Evolutionary conservation across 1,140 invertebrate species (phyloP).

Genomic region (Zelostemma sp.): DNA sequence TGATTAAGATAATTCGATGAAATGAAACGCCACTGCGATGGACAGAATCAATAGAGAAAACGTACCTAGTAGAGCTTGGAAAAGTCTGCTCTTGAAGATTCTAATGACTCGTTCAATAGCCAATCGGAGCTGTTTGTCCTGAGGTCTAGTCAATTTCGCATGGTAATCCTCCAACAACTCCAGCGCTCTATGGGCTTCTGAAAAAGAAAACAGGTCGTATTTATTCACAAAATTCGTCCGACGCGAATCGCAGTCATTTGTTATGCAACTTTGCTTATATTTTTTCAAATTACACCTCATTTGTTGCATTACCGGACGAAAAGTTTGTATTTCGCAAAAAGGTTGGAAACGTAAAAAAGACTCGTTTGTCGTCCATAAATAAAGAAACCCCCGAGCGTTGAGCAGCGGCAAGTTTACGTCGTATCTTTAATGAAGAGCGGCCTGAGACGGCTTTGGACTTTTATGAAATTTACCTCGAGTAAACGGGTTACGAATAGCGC

Average conservation of each 20-base stretch:
- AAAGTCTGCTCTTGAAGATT: constrained; percentile 97
- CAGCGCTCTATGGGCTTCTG: constrained; percentile 97
- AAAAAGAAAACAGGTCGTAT: constrained; percentile 50
- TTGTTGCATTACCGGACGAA: too few relatives aligned
- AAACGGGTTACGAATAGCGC: constrained; percentile 46
- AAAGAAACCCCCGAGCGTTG: too few relatives aligned
- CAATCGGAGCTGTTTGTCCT: constrained; percentile 92
- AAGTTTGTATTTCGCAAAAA: too few relatives aligned
- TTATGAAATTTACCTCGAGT: constrained; percentile 58
- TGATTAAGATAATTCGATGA: too few relatives aligned
- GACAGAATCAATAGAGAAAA: constrained; percentile 39
- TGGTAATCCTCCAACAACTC: constrained; percentile 98
- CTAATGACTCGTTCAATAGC: constrained; percentile 97
- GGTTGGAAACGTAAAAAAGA: not conserved
- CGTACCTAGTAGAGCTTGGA: constrained; percentile 97
- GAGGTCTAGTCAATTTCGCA: constrained; percentile 88
- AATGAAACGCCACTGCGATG: too few relatives aligned
- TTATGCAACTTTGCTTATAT: too few relatives aligned
- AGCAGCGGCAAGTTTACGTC: constrained; percentile 2
- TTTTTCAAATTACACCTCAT: too few relatives aligned
- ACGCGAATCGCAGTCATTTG: too few relatives aligned
- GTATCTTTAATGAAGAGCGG: constrained; percentile 44
- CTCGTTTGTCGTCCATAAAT: too few relatives aligned
- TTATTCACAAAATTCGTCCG: too few relatives aligned
- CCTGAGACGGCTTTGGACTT: constrained; percentile 41